Percentiles rank a stretch among this genome's conserved stretches.
Conservation (phyloP, 1,140 invertebrate species). For the Cylas formicarius region DNA sequence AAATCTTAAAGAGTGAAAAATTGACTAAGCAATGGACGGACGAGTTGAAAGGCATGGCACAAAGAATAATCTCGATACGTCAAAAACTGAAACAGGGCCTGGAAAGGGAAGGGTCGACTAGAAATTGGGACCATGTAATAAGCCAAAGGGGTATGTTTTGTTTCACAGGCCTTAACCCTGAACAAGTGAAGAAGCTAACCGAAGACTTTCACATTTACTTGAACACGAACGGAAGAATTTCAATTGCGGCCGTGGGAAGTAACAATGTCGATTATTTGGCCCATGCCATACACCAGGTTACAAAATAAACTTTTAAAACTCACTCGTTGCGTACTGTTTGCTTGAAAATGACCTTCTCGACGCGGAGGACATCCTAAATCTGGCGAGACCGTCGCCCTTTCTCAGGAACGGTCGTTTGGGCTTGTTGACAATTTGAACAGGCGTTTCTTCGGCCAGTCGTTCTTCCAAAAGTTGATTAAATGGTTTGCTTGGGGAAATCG, state of each 20-base stretch:
- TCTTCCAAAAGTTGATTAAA: slow-evolving; percentile 27
- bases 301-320: slow-evolving; percentile 49
- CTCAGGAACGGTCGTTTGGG: slow-evolving; percentile 35
- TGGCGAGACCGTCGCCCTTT: slow-evolving; percentile 32
- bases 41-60: slow-evolving; percentile 69
- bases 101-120: slow-evolving; percentile 87
- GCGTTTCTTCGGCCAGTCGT: slow-evolving; percentile 21
- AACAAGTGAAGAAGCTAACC: slow-evolving; percentile 77
- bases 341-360: slow-evolving; percentile 5
- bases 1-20: slow-evolving; percentile 66
- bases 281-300: slow-evolving; percentile 82
- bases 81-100: slow-evolving; percentile 66
- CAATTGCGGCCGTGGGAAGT: slow-evolving; percentile 91
- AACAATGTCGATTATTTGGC: slow-evolving; percentile 93
- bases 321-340: not conserved
- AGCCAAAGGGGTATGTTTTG: slow-evolving; percentile 99
- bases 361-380: slow-evolving; percentile 29
- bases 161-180: slow-evolving; percentile 57
- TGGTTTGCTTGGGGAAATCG: slow-evolving; percentile 22
- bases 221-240: slow-evolving; percentile 97
- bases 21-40: slow-evolving; percentile 45
- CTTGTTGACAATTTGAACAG: slow-evolving; percentile 15
- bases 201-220: slow-evolving; percentile 93
- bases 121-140: slow-evolving; percentile 96
- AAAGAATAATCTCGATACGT: slow-evolving; percentile 89